Conservation (phyloP, 2,113 vertebrate genomes). For the Ailurus styani region DNA sequence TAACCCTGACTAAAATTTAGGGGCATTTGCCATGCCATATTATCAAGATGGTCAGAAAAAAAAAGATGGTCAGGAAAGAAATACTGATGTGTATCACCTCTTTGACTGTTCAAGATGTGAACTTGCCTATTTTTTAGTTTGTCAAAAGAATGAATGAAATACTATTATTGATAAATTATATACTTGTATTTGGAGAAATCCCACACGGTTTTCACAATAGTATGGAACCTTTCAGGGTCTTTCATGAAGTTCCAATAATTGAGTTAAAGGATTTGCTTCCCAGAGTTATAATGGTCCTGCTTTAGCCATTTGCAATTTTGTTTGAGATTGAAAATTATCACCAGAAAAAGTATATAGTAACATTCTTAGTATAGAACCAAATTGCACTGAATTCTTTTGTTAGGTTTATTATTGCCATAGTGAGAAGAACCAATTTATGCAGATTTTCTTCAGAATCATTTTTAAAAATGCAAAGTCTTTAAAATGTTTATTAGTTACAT, state of each 20-base stretch:
- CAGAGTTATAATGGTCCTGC: constrained; percentile 68
- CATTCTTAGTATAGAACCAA: constrained; percentile 58
- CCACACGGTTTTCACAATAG: constrained; percentile 61
- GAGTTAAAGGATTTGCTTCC: constrained; percentile 69
- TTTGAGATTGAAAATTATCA: constrained; percentile 62
- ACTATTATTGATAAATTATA: constrained; percentile 81
- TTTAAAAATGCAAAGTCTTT: neutral
- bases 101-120: constrained; percentile 78
- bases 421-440: constrained; percentile 24
- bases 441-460: constrained; percentile 31
- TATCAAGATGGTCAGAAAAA: constrained; percentile 53
- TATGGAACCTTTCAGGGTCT: constrained; percentile 47
- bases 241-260: constrained; percentile 70
- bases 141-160: constrained; percentile 38
- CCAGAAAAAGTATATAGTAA: constrained; percentile 33
- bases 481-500: neutral
- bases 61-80: constrained; percentile 69
- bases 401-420: neutral
- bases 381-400: constrained; percentile 20
- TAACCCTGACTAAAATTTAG: constrained; percentile 72
- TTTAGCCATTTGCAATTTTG: constrained; percentile 70
- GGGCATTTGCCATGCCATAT: constrained; percentile 72
- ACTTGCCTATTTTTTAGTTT: constrained; percentile 85
- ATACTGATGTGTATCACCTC: constrained; percentile 73
- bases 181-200: constrained; percentile 81